Conservation (phyloP, 2,888 invertebrate genomes). For the Phytoseiulus persimilis region DNA sequence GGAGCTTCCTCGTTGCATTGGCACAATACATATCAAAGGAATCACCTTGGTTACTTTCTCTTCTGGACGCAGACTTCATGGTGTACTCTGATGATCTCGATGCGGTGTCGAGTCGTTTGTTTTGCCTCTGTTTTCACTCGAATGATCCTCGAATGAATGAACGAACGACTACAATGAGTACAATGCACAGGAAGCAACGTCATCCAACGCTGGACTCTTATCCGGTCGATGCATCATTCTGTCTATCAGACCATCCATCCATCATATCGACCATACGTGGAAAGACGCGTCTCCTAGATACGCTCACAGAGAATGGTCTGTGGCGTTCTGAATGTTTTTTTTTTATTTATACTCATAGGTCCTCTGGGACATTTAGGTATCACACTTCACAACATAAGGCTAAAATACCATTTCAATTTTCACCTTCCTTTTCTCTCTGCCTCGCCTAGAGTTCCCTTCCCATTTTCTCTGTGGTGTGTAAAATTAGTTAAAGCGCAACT, state of each 20-base stretch:
- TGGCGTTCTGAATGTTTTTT: background rate
- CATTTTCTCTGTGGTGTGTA: constrained; percentile 26
- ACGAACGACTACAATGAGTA: too few species aligned
- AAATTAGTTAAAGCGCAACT: constrained; percentile 38
- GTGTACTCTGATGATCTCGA: background rate
- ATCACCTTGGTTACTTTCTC: too few species aligned
- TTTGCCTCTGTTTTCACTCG: background rate
- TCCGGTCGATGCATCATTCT: background rate
- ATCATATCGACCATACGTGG: background rate
- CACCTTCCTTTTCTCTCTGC: background rate
- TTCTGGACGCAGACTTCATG: too few species aligned
- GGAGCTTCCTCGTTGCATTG: too few species aligned
- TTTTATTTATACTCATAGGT: background rate
- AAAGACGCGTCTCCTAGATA: background rate
- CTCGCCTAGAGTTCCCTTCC: background rate
- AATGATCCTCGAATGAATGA: background rate
- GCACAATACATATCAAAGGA: too few species aligned
- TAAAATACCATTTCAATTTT: background rate
- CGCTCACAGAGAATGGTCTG: background rate
- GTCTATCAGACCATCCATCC: background rate
- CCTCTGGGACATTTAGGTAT: background rate
- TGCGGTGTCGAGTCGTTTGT: background rate
- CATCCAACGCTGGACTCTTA: background rate
- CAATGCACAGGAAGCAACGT: background rate
- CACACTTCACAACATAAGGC: constrained; percentile 5